A percentile compares a stretch with the other conserved stretches of the same genome.
phyloP scores from a whole-genome alignment of 2,113 vertebrate species.

The Falco punctatus region DNA sequence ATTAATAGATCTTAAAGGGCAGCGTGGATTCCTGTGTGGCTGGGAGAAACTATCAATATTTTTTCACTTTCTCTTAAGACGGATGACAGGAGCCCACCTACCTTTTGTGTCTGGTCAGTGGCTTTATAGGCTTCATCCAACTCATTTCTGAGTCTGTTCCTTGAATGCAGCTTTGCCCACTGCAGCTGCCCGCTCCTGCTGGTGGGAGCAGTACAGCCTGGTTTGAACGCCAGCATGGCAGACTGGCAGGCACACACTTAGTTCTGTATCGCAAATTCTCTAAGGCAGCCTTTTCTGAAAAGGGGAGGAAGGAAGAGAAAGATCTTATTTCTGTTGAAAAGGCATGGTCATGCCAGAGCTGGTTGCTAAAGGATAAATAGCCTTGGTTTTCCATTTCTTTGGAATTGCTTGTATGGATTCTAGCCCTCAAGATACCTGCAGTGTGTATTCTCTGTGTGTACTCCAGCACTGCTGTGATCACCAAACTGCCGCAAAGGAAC shows the following conservation, averaged over 20 bases:
- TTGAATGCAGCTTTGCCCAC: background rate
- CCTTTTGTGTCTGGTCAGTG: background rate
- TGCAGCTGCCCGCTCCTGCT: background rate
- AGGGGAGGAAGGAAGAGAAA: background rate
- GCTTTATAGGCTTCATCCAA: background rate
- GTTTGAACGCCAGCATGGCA: fast-evolving
- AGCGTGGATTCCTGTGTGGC: background rate
- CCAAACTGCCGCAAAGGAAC: background rate
- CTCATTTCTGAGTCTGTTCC: background rate
- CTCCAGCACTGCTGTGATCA: background rate
- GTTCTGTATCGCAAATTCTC: background rate
- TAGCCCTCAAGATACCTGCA: background rate
- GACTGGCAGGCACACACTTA: background rate
- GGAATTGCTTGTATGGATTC: background rate
- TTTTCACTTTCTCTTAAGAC: background rate
- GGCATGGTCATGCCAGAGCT: background rate
- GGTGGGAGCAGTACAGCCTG: background rate
- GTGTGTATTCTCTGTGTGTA: background rate
- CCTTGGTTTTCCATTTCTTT: background rate
- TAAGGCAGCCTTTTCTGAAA: background rate
- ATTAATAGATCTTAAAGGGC: conserved; percentile 17
- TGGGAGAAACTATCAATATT: background rate
- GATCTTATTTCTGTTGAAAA: background rate
- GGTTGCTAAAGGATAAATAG: background rate
- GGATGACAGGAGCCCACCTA: fast-evolving